Evolutionary conservation across 2,888 invertebrate genomes (phyloP).

Genomic region (Hybos culiciformis): DNA sequence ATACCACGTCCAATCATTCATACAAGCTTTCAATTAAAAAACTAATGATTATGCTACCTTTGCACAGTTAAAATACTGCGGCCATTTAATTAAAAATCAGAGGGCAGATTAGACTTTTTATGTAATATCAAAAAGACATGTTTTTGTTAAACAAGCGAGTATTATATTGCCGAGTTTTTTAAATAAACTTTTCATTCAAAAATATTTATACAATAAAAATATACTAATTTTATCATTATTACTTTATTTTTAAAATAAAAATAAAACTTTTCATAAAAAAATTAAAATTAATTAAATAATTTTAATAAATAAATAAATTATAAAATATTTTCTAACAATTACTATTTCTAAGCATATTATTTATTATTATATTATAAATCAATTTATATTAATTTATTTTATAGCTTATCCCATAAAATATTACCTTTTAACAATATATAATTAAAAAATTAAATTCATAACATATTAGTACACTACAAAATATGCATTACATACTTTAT

Average conservation of each 20-base stretch:
- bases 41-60: slow-evolving; percentile 72
- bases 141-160: slow-evolving; percentile 66
- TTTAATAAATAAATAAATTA: slow-evolving; percentile 38
- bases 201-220: slow-evolving; percentile 22
- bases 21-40: slow-evolving; percentile 66
- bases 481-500: too few relatives aligned
- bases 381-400: slow-evolving; percentile 42
- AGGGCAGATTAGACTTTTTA: slow-evolving; percentile 60
- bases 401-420: slow-evolving; percentile 47
- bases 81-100: slow-evolving; percentile 55
- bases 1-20: slow-evolving; percentile 59
- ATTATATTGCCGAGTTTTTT: slow-evolving; percentile 51
- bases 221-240: slow-evolving; percentile 50
- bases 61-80: slow-evolving; percentile 65
- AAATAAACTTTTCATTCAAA: slow-evolving; percentile 32
- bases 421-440: slow-evolving; percentile 34
- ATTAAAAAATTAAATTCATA: too few relatives aligned
- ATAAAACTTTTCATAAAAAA: slow-evolving; percentile 34
- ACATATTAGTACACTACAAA: too few relatives aligned
- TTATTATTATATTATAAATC: slow-evolving; percentile 31
- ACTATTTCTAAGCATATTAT: slow-evolving; percentile 45
- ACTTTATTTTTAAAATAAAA: slow-evolving; percentile 33
- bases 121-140: slow-evolving; percentile 50
- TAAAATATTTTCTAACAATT: slow-evolving; percentile 39
- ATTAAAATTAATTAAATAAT: slow-evolving; percentile 35